These are phyloP conservation scores for Anabas testudineus DNA, from an alignment of 2,797 vertebrate species.

Conservation along the genomic window DNA sequence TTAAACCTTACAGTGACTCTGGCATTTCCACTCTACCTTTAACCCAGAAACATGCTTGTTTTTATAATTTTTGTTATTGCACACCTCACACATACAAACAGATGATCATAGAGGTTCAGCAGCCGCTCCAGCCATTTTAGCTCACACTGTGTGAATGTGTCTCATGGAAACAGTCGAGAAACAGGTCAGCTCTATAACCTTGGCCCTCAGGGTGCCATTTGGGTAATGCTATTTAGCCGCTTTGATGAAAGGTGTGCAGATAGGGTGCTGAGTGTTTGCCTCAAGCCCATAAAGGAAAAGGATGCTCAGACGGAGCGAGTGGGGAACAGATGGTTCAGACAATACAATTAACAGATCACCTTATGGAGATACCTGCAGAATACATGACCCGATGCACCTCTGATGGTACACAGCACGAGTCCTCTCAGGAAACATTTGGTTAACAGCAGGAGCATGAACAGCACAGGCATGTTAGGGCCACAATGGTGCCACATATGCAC, in stretches of 20 bases:
- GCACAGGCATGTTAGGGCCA: conserved; percentile 37
- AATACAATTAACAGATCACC: conserved; percentile 57
- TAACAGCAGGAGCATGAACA: conserved; percentile 35
- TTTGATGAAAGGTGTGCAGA: conserved; percentile 58
- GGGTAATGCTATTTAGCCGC: conserved; percentile 65
- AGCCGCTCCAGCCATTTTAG: conserved; percentile 12
- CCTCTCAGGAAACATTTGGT: conserved; percentile 60
- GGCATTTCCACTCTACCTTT: neutral
- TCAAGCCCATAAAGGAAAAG: conserved; percentile 31
- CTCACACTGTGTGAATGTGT: conserved; percentile 18
- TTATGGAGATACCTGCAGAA: conserved; percentile 19
- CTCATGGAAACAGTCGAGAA: conserved; percentile 22
- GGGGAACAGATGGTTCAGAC: conserved; percentile 49
- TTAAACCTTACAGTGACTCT: neutral
- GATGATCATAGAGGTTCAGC: conserved; percentile 16
- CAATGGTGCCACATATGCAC: conserved; percentile 16
- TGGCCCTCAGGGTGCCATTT: conserved; percentile 58
- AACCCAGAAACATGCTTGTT: neutral
- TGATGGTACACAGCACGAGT: conserved; percentile 18
- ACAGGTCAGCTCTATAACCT: conserved; percentile 46
- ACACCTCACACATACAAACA: conserved; percentile 1
- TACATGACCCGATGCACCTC: conserved; percentile 35
- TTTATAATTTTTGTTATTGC: neutral
- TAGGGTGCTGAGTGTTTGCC: conserved; percentile 38
- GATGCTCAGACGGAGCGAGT: conserved; percentile 12